Evolutionary conservation across 2,113 vertebrate genomes (phyloP).

Genomic region (Podiceps cristatus): DNA sequence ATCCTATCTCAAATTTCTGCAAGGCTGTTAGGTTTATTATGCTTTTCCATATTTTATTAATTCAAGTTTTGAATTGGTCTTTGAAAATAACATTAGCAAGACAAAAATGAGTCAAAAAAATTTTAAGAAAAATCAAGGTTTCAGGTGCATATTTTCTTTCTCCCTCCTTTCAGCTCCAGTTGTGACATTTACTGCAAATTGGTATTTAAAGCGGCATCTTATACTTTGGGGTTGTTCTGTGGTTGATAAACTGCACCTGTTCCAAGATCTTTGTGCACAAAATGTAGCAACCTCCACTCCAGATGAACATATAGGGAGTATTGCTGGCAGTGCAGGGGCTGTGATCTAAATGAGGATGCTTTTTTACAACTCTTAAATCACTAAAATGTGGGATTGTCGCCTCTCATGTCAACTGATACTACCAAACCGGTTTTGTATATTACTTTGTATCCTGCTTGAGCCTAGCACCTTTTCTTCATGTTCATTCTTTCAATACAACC

Average conservation of each 20-base stretch:
- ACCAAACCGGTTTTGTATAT: neutral
- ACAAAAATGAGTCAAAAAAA: neutral
- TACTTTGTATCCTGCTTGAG: neutral
- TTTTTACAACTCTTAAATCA: neutral
- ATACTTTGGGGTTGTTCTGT: neutral
- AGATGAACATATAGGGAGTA: neutral
- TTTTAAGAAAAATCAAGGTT: neutral
- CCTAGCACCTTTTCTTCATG: neutral
- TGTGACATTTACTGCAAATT: neutral
- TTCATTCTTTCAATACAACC: neutral
- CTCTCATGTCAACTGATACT: neutral
- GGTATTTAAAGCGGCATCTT: neutral
- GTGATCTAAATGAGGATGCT: neutral
- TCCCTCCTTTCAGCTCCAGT: neutral
- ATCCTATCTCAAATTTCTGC: neutral
- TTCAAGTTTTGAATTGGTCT: neutral
- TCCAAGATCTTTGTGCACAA: neutral
- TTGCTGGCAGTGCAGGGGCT: accelerated
- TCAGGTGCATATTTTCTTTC: neutral
- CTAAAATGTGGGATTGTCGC: neutral
- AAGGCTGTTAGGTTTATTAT: neutral
- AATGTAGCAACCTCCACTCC: neutral
- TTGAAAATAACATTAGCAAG: neutral
- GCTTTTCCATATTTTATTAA: neutral
- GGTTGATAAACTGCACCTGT: neutral